These are phyloP conservation scores for Eidolon helvum DNA, from an alignment of 2,113 vertebrate species.

Conservation along the genomic window DNA sequence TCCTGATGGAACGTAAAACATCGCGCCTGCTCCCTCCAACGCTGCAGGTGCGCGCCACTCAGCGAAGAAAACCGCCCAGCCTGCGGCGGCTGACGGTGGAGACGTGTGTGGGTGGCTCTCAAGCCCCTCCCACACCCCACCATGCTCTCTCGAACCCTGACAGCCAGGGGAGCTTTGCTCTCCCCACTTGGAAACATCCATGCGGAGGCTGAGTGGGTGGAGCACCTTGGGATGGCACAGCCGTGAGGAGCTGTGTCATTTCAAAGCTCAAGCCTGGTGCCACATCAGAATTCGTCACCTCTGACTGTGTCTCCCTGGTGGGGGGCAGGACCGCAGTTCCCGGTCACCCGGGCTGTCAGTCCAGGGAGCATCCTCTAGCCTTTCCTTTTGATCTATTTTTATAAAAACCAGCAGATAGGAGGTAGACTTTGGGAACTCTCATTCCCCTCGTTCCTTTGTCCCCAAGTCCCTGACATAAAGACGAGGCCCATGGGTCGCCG, in stretches of 20 bases:
- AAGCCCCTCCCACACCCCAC: accelerated
- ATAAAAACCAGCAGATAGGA: not conserved
- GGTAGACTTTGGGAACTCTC: not conserved
- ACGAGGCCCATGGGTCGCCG: accelerated
- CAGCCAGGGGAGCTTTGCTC: not conserved
- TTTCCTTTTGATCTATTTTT: not conserved
- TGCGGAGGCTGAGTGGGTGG: not conserved
- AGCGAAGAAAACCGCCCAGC: no score
- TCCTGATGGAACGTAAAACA: not conserved
- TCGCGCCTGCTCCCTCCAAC: not conserved
- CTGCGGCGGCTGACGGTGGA: accelerated
- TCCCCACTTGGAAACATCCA: not conserved
- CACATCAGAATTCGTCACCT: not conserved
- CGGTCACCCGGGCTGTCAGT: not conserved
- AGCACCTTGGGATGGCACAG: not conserved
- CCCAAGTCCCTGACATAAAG: accelerated
- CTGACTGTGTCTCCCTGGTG: accelerated
- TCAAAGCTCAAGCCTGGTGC: not conserved
- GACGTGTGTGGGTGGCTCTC: accelerated
- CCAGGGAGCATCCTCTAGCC: not conserved
- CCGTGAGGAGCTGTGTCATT: accelerated
- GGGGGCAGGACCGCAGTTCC: not conserved
- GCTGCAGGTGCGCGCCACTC: accelerated
- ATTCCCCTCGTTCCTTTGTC: not conserved
- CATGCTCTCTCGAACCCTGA: accelerated